These are phyloP conservation scores for Bradynema listronoti DNA, from an alignment of 1,140 invertebrate species.

Conservation along the genomic window DNA sequence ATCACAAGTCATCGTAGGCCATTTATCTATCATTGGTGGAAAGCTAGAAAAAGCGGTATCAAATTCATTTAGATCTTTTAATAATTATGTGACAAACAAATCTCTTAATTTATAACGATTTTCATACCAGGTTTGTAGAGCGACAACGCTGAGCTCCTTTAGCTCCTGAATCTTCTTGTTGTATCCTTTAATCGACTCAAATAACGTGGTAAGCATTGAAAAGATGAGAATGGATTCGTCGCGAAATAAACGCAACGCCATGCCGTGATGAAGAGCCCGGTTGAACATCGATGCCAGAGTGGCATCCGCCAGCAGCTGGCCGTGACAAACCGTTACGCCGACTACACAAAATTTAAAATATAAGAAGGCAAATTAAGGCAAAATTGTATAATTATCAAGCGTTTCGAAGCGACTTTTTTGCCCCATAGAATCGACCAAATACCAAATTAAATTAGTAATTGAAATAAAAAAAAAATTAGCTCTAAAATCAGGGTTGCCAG, in stretches of 20 bases:
- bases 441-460: no score
- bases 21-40: no score
- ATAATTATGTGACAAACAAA: no score
- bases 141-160: slow-evolving; percentile 37
- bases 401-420: no score
- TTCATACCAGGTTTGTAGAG: slow-evolving; percentile 36
- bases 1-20: no score
- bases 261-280: slow-evolving; percentile 79
- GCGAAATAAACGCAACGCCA: slow-evolving; percentile 86
- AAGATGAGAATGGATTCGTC: slow-evolving; percentile 96
- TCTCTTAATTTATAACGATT: no score
- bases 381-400: no score
- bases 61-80: no score
- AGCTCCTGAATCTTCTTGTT: slow-evolving; percentile 41
- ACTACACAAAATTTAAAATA: slow-evolving; percentile 62
- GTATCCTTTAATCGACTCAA: slow-evolving; percentile 84
- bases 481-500: no score
- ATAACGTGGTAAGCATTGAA: slow-evolving; percentile 81
- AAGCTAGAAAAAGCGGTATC: no score
- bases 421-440: no score
- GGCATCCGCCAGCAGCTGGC: slow-evolving; percentile 66
- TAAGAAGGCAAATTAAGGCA: neutral
- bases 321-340: slow-evolving; percentile 82
- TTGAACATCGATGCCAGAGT: slow-evolving; percentile 80
- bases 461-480: no score